Evolutionary conservation across 2,888 invertebrate genomes (phyloP), one percentile per base, ranked within the genome.

Genomic region (Catocala fraxini): DNA sequence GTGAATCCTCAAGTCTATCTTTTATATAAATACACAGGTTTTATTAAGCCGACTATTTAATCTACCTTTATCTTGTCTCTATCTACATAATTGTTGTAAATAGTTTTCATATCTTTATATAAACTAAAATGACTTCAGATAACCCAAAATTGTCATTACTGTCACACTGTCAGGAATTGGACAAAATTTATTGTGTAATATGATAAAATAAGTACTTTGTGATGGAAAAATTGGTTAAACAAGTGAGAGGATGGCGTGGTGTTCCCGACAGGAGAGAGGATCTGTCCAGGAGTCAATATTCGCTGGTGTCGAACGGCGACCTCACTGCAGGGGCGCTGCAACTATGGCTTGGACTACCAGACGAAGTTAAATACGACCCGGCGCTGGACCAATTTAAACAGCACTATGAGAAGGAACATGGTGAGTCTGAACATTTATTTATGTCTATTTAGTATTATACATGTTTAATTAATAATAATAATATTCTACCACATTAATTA

Each of bases 331-430:
- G 95, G 0, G 95, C 95, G 0, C 84, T 96, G 7, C 95, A 96
- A 77, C 94, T 96, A 12, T 96, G 96, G 96, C 89, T 95, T 25
- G 94, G 95, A 6, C 78, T 96, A 6, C 96, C 96, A 0, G 95
- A 95, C 63, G 95, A 95, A 70, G 95, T 96, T 65, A 95, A 96
- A 51, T 95, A 96, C 67, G 96, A 96, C 82, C 96, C 96, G 0
- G 95, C 95, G 43, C 87, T 96, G 80, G 95, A 95, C 34, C 93
- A 95, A 9, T 96, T 96, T 73, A 87, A 93, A 59, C 91, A 89
- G 64, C 90, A 91, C 70, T 95, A 95, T 59, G 95, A 95, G 63
- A 93, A 90, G 57, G 91, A 92, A 41, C 85, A 87, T 64, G 93
- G 94, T 93, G 39, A 89, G 92, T 87, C 15, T 47, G 25, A 25